Conservation (phyloP, 2,888 invertebrate species). For the Leucania comma region DNA sequence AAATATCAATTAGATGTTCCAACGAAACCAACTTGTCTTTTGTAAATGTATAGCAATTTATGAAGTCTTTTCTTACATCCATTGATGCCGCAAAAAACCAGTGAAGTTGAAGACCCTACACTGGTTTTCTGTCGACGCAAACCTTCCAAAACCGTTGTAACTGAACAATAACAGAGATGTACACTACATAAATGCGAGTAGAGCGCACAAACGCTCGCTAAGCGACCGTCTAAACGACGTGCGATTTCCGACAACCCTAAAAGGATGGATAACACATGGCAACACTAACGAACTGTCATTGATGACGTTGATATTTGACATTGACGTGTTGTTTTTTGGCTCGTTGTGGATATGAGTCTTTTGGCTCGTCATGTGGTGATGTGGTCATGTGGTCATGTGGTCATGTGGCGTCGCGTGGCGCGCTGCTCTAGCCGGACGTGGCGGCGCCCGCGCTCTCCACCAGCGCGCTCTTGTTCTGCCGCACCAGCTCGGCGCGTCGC, state of each 20-base stretch:
- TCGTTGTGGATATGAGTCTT: constrained; percentile 51
- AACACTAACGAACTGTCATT: constrained; percentile 57
- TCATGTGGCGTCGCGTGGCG: constrained; percentile 54
- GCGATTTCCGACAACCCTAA: constrained; percentile 64
- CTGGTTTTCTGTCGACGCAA: constrained; percentile 35
- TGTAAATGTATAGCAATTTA: constrained; percentile 58
- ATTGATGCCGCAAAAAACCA: constrained; percentile 45
- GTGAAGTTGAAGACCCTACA: constrained; percentile 25
- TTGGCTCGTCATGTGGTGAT: constrained; percentile 50
- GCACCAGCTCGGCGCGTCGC: constrained; percentile 97
- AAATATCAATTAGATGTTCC: constrained; percentile 42
- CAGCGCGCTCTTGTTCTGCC: constrained; percentile 96
- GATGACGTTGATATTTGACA: constrained; percentile 37
- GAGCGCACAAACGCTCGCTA: constrained; percentile 64
- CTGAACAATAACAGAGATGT: constrained; percentile 58
- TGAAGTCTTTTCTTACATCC: constrained; percentile 52
- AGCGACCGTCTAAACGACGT: constrained; percentile 65
- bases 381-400: constrained; percentile 49
- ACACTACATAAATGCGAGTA: constrained; percentile 65
- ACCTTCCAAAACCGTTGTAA: constrained; percentile 49
- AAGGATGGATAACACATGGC: constrained; percentile 56
- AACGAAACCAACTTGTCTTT: constrained; percentile 50
- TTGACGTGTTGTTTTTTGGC: constrained; percentile 28
- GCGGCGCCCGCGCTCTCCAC: constrained; percentile 90
- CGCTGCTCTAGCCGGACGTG: constrained; percentile 85